Evolutionary conservation across 2,113 vertebrate genomes (phyloP).

Genomic region (Ciconia stormi): DNA sequence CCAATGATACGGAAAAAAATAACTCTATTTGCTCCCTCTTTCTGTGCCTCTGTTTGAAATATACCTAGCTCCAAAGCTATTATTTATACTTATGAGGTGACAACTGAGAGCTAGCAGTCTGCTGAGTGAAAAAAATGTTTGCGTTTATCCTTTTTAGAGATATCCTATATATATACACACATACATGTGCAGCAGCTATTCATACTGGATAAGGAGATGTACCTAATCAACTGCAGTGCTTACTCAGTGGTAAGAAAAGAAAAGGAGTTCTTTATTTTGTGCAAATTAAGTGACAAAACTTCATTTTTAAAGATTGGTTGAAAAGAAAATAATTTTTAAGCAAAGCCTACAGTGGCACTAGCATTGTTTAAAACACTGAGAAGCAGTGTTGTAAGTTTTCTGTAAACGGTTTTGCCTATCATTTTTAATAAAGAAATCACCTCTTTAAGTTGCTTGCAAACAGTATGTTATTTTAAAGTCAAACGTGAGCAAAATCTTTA

Average conservation of each 20-base stretch:
- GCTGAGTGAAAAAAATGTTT: conserved; percentile 63
- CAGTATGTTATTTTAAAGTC: not conserved
- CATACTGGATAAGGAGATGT: conserved; percentile 1
- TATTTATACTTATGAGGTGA: conserved; percentile 74
- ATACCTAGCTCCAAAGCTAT: conserved; percentile 58
- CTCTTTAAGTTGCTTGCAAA: not conserved
- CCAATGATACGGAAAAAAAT: conserved; percentile 30
- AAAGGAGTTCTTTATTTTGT: not conserved
- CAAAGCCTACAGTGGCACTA: not conserved
- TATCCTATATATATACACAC: not conserved
- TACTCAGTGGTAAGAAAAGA: not conserved
- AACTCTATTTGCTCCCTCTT: conserved; percentile 52
- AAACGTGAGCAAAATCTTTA: not conserved
- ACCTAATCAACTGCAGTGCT: conserved; percentile 38
- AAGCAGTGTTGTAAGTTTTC: not conserved
- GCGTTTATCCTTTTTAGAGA: conserved; percentile 56
- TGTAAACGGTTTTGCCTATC: not conserved
- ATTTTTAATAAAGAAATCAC: not conserved
- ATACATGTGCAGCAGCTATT: conserved; percentile 29
- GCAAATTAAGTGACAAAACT: not conserved
- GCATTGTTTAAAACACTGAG: not conserved
- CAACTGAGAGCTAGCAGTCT: conserved; percentile 72
- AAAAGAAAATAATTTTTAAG: not conserved
- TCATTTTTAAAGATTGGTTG: not conserved
- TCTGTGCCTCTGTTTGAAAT: conserved; percentile 55